These are phyloP conservation scores for Baronia brevicornis DNA, from an alignment of 2,888 invertebrate species.

Conservation along the genomic window DNA sequence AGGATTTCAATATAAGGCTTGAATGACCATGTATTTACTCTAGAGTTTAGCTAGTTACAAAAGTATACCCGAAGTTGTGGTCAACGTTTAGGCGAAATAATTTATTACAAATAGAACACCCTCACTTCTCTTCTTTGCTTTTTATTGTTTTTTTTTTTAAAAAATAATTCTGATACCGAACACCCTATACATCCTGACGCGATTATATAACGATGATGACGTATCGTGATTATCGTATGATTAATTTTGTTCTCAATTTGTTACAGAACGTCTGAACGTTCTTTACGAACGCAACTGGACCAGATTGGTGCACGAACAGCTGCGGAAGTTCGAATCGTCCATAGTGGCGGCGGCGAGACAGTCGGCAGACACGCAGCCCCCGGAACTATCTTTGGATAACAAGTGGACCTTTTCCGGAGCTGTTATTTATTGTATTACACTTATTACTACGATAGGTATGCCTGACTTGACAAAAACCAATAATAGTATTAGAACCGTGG, in stretches of 20 bases:
- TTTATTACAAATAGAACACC: no score
- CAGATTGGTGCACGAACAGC: conserved; percentile 82
- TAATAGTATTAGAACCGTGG: neutral
- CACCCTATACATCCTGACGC: no score
- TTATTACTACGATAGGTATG: conserved; percentile 93
- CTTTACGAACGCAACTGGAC: conserved; percentile 91
- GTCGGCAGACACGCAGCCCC: conserved; percentile 44
- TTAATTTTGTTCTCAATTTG: conserved; percentile 20
- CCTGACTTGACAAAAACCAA: conserved; percentile 13
- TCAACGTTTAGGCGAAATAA: no score
- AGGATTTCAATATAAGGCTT: no score
- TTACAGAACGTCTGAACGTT: conserved; percentile 85
- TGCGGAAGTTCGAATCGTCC: conserved; percentile 85
- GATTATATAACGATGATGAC: no score
- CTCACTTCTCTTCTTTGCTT: no score
- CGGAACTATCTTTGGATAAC: conserved; percentile 64
- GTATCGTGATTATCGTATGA: no score
- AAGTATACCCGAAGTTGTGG: no score
- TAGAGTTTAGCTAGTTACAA: no score
- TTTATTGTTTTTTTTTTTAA: no score
- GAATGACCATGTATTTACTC: no score
- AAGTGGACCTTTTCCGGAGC: conserved; percentile 91
- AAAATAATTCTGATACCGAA: no score
- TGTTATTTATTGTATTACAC: conserved; percentile 88
- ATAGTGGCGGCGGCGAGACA: conserved; percentile 85